These are phyloP conservation scores for Xerus rutilus DNA, from an alignment of 2,797 vertebrate species.

Conservation along the genomic window DNA sequence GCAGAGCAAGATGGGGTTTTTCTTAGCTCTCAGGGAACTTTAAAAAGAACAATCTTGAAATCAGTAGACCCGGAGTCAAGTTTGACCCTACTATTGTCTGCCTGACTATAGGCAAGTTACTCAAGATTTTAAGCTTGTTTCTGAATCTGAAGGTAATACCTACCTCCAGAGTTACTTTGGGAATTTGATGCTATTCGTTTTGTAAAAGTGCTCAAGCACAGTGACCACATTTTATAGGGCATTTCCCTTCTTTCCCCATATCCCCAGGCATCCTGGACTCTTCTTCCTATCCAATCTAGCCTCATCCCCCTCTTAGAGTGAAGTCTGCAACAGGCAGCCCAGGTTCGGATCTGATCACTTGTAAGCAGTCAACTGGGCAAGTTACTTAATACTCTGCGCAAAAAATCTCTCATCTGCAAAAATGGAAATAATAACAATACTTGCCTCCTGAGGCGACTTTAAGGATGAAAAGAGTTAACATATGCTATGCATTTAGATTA, in stretches of 20 bases:
- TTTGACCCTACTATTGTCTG: neutral
- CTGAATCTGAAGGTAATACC: neutral
- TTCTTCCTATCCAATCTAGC: neutral
- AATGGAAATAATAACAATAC: neutral
- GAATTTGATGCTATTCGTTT: neutral
- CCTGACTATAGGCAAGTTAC: neutral
- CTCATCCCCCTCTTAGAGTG: neutral
- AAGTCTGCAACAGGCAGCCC: neutral
- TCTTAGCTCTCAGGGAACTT: neutral
- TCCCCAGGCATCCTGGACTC: neutral
- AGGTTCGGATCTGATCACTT: neutral
- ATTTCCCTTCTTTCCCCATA: neutral
- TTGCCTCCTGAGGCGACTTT: neutral
- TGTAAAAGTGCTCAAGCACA: neutral
- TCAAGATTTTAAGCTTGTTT: slow-evolving; percentile 2
- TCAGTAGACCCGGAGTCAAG: neutral
- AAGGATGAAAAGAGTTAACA: neutral
- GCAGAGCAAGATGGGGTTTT: neutral
- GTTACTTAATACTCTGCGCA: neutral
- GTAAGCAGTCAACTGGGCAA: neutral
- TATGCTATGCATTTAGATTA: neutral
- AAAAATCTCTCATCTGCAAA: neutral
- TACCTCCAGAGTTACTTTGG: neutral
- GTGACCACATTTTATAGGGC: neutral
- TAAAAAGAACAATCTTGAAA: slow-evolving; percentile 37